Base-by-base conservation (phyloP, 2,797 vertebrate genomes). In the Gymnothorax reevesii region DNA sequence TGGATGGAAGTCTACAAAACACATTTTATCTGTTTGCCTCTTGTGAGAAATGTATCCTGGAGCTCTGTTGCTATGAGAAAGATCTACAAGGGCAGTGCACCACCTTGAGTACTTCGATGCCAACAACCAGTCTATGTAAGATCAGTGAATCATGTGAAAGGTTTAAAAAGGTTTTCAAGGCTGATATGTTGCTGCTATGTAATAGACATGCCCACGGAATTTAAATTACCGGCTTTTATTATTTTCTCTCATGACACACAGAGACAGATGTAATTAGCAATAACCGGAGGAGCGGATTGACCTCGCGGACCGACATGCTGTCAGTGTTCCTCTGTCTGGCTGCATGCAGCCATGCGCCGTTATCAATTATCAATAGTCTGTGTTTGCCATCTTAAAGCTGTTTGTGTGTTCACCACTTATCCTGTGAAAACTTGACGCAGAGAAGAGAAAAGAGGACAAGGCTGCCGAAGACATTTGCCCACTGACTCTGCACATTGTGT, bases 341-440 rank as follows among this genome's bases (percentile, higher is more conserved):
- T 52, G 75, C 42, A n/a, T 2, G 42, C 75, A 54, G 54, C 52
- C 75, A 79, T 7, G 49, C 49, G 42, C 49, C 8, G 7, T 79
- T 79, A 79, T 79, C 49, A 79, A 79, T 79, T 54, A 79, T 79
- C 75, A 79, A 79, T 79, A 79, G 75, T 22, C 75, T 52, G 75
- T 79, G 75, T 79, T 79, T 79, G 49, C 73, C 17, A 15, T 79
- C 75, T n/a, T 52, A 79, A 79, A 79, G 75, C 54, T 79, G 75
- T 79, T 79, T 79, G 75, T 79, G 75, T 22, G 49, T 49, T 54
- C 49, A 9, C 75, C 75, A 7, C 13, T 79, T 79, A n/a, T 54
- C n/a, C 75, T 17, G 10, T 4, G 71, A 75, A 42, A 75, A 75
- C 33, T 75, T 17, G 27, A 75, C 42, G 71, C 71, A 49, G n/a